These are phyloP conservation scores for Avahi laniger DNA, from an alignment of 2,797 vertebrate genomes.

Conservation along the genomic window DNA sequence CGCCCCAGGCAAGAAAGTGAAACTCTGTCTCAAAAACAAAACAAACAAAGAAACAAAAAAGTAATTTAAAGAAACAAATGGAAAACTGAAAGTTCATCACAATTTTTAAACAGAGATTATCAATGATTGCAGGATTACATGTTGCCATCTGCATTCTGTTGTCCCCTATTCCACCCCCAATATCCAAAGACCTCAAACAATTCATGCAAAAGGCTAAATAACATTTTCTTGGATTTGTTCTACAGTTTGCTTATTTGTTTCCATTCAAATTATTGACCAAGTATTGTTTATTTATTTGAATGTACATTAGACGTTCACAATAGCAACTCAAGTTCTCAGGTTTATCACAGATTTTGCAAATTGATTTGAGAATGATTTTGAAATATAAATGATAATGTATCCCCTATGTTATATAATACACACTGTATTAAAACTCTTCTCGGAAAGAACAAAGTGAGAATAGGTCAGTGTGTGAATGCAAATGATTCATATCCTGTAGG, in stretches of 20 bases:
- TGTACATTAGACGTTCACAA: background rate
- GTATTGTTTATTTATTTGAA: slow-evolving; percentile 19
- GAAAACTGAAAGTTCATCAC: slow-evolving; percentile 22
- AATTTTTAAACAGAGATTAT: background rate
- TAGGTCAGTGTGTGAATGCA: slow-evolving; percentile 75
- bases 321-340: slow-evolving; percentile 8
- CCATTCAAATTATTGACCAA: background rate
- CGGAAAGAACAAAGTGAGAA: slow-evolving; percentile 79
- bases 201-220: background rate
- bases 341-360: slow-evolving; percentile 44
- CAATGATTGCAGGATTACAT: background rate
- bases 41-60: too few relatives aligned
- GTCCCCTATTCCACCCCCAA: background rate
- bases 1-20: too few relatives aligned
- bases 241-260: slow-evolving; percentile 7
- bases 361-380: slow-evolving; percentile 42
- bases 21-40: too few relatives aligned
- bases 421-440: slow-evolving; percentile 67
- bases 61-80: slow-evolving; percentile 34
- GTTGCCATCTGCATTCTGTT: background rate
- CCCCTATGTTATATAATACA: slow-evolving; percentile 52
- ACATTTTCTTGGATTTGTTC: slow-evolving; percentile 33
- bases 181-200: slow-evolving; percentile 36
- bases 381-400: slow-evolving; percentile 32
- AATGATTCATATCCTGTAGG: slow-evolving; percentile 84